phyloP scores from a whole-genome alignment of 2,113 vertebrate species.

The Percina caprodes region DNA sequence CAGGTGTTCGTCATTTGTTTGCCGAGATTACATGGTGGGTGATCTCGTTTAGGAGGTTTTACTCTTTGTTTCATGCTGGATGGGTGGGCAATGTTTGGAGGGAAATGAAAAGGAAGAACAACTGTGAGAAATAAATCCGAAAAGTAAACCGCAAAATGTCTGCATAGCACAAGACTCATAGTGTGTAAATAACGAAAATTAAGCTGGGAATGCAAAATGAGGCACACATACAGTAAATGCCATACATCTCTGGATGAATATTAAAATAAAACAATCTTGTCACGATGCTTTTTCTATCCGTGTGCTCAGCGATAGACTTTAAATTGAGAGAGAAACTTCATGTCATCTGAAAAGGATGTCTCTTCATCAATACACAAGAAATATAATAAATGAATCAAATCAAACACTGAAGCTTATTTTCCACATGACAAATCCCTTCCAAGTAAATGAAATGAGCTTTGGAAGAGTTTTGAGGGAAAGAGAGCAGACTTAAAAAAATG shows the following conservation, averaged over 20 bases:
- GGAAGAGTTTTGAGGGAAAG: slow-evolving; percentile 53
- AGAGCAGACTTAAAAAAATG: slow-evolving; percentile 42
- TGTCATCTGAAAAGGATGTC: slow-evolving; percentile 26
- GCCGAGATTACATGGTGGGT: slow-evolving; percentile 77
- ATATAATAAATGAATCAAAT: slow-evolving; percentile 29
- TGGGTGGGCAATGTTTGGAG: slow-evolving; percentile 69
- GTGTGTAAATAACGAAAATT: background rate
- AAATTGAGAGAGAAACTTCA: slow-evolving; percentile 4
- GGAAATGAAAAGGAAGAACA: slow-evolving; percentile 61
- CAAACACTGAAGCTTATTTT: slow-evolving; percentile 66
- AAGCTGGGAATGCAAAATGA: background rate
- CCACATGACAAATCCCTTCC: slow-evolving; percentile 61
- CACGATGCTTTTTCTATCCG: background rate
- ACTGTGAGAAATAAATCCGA: slow-evolving; percentile 56
- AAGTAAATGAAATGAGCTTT: slow-evolving; percentile 59
- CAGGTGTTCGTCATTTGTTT: slow-evolving; percentile 75
- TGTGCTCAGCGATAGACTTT: slow-evolving; percentile 2
- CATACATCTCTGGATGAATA: background rate
- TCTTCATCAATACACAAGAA: slow-evolving; percentile 50
- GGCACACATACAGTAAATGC: background rate
- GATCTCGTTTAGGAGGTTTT: slow-evolving; percentile 74
- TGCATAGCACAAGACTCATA: slow-evolving; percentile 20
- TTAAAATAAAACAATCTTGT: background rate
- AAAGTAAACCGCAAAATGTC: slow-evolving; percentile 46
- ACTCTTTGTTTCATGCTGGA: slow-evolving; percentile 70